A percentile compares a stretch with the other conserved stretches of the same genome.
phyloP scores from a whole-genome alignment of 2,113 vertebrate genomes.

The Archilochus colubris region DNA sequence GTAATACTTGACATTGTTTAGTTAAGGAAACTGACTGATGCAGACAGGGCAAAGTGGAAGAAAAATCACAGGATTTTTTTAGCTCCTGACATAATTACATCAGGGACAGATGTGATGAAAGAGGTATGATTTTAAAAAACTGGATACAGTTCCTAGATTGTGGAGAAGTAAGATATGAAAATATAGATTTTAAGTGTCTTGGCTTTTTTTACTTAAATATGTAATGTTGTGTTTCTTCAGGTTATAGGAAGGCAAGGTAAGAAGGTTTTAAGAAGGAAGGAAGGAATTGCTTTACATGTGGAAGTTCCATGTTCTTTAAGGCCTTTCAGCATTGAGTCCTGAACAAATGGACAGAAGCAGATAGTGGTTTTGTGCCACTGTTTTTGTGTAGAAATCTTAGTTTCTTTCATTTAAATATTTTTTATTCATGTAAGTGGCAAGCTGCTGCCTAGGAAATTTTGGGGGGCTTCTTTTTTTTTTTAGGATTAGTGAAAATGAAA shows the following conservation, averaged over 20 bases:
- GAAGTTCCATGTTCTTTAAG: background rate
- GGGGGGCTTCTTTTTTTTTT: background rate
- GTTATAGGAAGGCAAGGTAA: background rate
- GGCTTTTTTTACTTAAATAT: background rate
- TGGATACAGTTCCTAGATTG: background rate
- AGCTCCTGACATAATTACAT: background rate
- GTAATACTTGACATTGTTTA: background rate
- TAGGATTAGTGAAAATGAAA: background rate
- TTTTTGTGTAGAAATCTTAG: background rate
- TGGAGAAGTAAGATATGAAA: background rate
- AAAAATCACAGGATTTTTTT: background rate
- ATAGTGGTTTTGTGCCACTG: background rate
- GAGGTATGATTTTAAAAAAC: accelerated
- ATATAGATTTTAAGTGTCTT: background rate
- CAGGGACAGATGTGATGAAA: background rate
- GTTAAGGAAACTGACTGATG: background rate
- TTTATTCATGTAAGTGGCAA: background rate
- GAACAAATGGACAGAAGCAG: background rate
- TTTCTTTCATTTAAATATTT: background rate
- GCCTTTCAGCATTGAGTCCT: background rate
- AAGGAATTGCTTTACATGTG: background rate
- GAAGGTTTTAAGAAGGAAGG: background rate
- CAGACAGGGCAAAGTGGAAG: background rate
- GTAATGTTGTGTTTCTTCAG: background rate
- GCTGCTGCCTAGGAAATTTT: background rate